A percentile compares a stretch with the other conserved stretches of the same genome.
Evolutionary conservation across 2,797 vertebrate species (phyloP).

Genomic region (Podargus strigoides): DNA sequence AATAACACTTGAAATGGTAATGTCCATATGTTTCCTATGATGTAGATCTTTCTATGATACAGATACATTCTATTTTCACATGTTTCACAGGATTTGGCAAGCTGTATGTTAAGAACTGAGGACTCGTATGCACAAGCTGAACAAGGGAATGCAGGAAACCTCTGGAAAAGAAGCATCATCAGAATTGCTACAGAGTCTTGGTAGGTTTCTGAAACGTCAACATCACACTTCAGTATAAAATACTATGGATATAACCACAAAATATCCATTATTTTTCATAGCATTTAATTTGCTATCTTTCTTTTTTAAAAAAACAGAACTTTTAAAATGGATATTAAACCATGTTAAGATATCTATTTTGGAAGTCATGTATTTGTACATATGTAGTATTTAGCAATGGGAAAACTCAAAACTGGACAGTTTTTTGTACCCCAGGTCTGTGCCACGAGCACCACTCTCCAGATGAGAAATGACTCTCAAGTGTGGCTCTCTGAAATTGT

Average conservation of each 20-base stretch:
- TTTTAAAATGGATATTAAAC: background rate
- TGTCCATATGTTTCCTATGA: background rate
- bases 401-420: background rate
- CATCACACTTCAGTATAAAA: background rate
- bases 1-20: background rate
- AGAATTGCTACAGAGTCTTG: background rate
- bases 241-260: background rate
- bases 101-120: background rate
- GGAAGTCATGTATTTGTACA: background rate
- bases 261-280: background rate
- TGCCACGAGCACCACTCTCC: background rate
- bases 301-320: background rate
- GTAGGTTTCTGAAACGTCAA: background rate
- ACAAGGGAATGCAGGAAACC: background rate
- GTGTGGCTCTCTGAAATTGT: background rate
- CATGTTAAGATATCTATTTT: background rate
- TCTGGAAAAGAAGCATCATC: background rate
- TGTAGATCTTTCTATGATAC: background rate
- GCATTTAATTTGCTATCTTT: no score
- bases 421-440: background rate
- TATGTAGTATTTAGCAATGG: background rate
- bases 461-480: background rate
- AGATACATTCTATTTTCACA: background rate
- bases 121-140: fast-evolving
- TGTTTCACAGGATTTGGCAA: background rate